Base-by-base conservation (phyloP, 2,113 vertebrate species). In the Scomber japonicus region DNA sequence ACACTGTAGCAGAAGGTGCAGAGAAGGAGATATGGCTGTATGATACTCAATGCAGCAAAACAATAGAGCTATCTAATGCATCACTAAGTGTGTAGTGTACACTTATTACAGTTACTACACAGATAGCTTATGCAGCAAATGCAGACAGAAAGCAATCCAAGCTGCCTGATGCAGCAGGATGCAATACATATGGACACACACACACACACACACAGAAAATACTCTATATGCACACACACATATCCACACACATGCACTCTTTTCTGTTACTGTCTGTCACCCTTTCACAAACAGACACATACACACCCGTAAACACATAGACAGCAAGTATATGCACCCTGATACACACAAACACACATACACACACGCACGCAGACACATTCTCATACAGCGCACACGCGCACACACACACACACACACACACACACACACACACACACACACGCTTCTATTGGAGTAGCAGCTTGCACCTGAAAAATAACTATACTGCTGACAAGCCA, bases 401-500 rank as follows among this genome's bases (percentile, higher is more conserved):
- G n/a, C 11, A 53, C 8, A 21, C 24, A 27, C 54, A 55, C 7
- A 55, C 56, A 63, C 35, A 71, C 30, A 65, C 45, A 40, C 30
- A 40, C 35, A 71, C 30, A 35, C 10, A 54, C 11, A 40, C 8
- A 54, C 11, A 53, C 8, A 21, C 24, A 27, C 54, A 55, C 7
- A 55, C 56, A 63, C 35, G 68, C 45, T 57, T 51, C 81, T 84
- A 79, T 48, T 80, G 60, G 86, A 85, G 54, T 19, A 72, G 78
- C 61, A 75, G 85, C 78, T 48, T 67, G 53, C 88, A 84, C 66
- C 85, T 85, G 77, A 80, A 86, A 81, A 78, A 76, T 76, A 80
- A 76, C 85, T 84, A 75, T 83, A 72, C 46, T 88, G 89, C 88
- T 90, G 89, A 89, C 87, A 83, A 53, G 5, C 71, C 71, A 86